These are phyloP conservation scores for Rhinolophus sinicus DNA, from an alignment of 2,113 vertebrate genomes.

Conservation along the genomic window DNA sequence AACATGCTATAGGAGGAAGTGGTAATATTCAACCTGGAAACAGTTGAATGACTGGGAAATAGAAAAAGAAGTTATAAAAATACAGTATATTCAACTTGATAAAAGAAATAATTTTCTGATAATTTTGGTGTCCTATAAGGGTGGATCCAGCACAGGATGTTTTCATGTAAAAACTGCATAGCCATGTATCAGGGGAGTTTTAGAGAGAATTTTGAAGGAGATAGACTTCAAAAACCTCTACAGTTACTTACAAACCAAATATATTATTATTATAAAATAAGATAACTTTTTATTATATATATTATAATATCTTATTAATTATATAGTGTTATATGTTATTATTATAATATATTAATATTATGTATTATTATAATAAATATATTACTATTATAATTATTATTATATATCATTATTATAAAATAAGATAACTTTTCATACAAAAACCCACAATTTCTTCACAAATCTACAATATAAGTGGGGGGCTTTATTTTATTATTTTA, in stretches of 20 bases:
- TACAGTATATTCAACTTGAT: neutral
- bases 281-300: neutral
- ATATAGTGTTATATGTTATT: no score
- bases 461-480: neutral
- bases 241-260: neutral
- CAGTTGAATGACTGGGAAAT: neutral
- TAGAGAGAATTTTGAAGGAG: neutral
- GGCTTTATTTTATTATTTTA: no score
- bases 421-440: neutral
- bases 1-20: neutral
- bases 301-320: no score
- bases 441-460: neutral
- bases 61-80: neutral
- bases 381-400: neutral
- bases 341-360: neutral
- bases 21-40: neutral
- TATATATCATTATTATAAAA: neutral
- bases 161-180: neutral
- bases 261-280: neutral
- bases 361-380: neutral
- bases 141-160: neutral
- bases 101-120: neutral
- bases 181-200: neutral
- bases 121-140: neutral
- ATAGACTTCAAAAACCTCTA: neutral